A percentile compares a stretch with the other conserved stretches of the same genome.
Evolutionary conservation across 2,113 vertebrate genomes (phyloP).

Genomic region (Orcinus orca): DNA sequence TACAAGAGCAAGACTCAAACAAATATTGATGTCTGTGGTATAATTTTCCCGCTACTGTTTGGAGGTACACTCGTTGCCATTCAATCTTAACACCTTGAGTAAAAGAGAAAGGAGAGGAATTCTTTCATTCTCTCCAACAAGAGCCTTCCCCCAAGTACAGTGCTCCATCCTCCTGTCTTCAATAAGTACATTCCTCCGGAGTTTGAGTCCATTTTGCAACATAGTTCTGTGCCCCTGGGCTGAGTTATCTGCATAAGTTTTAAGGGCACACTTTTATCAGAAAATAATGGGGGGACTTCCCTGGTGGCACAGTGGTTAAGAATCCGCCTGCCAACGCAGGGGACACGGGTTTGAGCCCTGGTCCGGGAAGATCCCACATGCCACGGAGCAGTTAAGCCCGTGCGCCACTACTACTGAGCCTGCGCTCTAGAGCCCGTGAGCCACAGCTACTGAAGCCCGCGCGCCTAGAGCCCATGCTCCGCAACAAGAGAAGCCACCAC

Average conservation of each 20-base stretch:
- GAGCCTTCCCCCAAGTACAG: background rate
- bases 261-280: background rate
- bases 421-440: rapidly evolving
- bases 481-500: no score
- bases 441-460: no score
- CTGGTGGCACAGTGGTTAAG: no score
- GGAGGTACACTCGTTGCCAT: background rate
- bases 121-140: background rate
- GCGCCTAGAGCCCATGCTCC: no score
- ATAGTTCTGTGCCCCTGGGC: background rate
- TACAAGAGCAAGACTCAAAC: background rate
- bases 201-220: background rate
- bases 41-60: background rate
- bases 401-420: no score
- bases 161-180: background rate
- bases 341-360: no score
- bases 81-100: background rate
- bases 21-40: background rate
- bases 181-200: background rate
- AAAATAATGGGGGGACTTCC: background rate
- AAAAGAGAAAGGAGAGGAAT: background rate
- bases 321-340: no score
- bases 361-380: no score
- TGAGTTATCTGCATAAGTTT: background rate
- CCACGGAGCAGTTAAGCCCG: no score